phyloP scores from a whole-genome alignment of 1,140 invertebrate species.

The Aradophagus sp. region DNA sequence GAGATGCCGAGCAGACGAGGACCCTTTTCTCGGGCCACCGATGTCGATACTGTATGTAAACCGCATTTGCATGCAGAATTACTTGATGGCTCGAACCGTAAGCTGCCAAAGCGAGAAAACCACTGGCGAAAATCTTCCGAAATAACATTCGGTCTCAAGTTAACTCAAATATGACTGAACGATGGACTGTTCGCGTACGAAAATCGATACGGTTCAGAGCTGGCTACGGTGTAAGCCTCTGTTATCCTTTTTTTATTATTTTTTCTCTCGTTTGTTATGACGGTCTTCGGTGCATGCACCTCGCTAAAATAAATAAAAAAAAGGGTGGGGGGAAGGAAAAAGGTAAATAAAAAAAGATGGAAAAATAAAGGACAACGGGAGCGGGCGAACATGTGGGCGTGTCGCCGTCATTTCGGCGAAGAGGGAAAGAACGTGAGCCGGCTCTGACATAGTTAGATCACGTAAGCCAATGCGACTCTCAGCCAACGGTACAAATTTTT shows the following conservation, averaged over 20 bases:
- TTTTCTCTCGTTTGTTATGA: too few species aligned
- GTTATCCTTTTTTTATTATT: conserved; percentile 25
- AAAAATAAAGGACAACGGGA: conserved; percentile 5
- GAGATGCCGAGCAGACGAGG: too few species aligned
- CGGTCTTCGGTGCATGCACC: too few species aligned
- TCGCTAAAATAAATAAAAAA: too few species aligned
- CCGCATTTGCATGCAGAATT: too few species aligned
- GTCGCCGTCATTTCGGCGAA: too few species aligned
- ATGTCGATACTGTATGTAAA: too few species aligned
- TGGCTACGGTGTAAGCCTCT: conserved; percentile 18
- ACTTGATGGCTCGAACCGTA: conserved; percentile 7
- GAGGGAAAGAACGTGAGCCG: conserved; percentile 6
- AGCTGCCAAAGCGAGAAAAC: not conserved
- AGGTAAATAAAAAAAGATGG: conserved; percentile 18
- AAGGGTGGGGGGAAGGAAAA: too few species aligned
- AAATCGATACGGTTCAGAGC: conserved; percentile 36
- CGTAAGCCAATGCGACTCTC: conserved; percentile 26
- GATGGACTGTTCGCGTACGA: conserved; percentile 22
- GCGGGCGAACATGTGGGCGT: conserved; percentile 4
- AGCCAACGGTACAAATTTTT: conserved; percentile 60
- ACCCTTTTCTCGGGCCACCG: too few species aligned
- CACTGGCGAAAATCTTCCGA: conserved; percentile 9
- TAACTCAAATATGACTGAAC: conserved; percentile 28
- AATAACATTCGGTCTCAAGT: conserved; percentile 5
- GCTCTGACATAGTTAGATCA: conserved; percentile 33